Percentiles rank a stretch among this genome's conserved stretches.
phyloP scores from a whole-genome alignment of 1,140 invertebrate genomes.

The Reticulitermes speratus region DNA sequence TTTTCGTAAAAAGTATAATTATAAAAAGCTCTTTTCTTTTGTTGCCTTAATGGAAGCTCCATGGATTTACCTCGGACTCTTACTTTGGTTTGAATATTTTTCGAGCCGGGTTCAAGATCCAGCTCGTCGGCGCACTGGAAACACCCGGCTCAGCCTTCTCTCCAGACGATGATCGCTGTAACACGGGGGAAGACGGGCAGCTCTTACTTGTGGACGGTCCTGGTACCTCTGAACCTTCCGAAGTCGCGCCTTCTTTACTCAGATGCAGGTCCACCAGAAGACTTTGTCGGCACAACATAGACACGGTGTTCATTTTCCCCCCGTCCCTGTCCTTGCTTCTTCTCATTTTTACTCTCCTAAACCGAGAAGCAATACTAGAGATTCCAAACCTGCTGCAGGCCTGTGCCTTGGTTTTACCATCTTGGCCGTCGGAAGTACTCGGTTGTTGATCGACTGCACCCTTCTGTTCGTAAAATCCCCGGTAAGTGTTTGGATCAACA shows the following conservation, averaged over 20 bases:
- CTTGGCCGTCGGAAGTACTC: constrained; percentile 34
- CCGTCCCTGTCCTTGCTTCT: constrained; percentile 47
- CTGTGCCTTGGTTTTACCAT: background rate
- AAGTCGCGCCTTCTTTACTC: constrained; percentile 32
- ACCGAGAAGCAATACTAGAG: constrained; percentile 62
- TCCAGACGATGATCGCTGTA: constrained; percentile 32
- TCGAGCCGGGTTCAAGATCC: constrained; percentile 27
- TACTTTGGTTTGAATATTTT: constrained; percentile 24
- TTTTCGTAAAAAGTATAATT: too few relatives aligned
- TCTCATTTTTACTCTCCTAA: constrained; percentile 56
- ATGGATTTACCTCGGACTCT: background rate
- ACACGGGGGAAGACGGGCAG: constrained; percentile 42
- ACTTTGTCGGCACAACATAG: constrained; percentile 65
- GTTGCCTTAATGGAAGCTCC: background rate
- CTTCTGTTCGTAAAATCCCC: background rate
- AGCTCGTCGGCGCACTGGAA: background rate
- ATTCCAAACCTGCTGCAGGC: constrained; percentile 51
- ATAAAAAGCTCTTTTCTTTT: background rate
- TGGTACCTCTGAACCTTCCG: constrained; percentile 33
- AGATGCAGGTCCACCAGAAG: constrained; percentile 57
- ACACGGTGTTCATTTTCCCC: constrained; percentile 55
- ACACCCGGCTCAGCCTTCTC: background rate
- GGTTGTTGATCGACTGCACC: background rate
- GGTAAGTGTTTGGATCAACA: constrained; percentile 46
- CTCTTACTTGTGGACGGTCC: constrained; percentile 38